Evolutionary conservation across 2,888 invertebrate species (phyloP), one percentile per base, ranked within the genome.

Genomic region (Galeopsomyia nigrocyanea): DNA sequence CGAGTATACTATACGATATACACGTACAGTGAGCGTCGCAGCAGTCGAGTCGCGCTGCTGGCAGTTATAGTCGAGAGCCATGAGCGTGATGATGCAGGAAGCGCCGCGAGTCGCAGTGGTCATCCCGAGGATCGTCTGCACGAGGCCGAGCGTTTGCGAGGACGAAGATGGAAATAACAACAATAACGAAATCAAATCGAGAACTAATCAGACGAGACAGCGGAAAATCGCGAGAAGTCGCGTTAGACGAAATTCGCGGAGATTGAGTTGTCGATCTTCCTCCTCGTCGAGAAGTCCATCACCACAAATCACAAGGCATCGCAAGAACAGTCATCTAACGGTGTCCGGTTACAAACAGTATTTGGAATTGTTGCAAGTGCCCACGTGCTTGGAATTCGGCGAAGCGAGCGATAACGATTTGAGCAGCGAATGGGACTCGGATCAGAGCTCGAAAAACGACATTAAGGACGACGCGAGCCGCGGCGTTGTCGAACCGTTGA

Each of bases 381-480:
- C 94, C 0, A 58, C 78, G 61, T 60, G 65, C 57, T 0, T 63
- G 75, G 96, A 96, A 82, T 96, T 94, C 85, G 95, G 94, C 16
- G 95, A 95, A 82, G 94, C 95, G n/a, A 94, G 94, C 78, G 95
- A 94, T 83, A 96, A 96, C 86, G 96, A 96, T 86, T 90, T 96
- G 75, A 95, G 95, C 85, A 95, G 95, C 16, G 96, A 96, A 83
- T 96, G 96, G 95, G 95, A 96, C 83, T 95, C 94, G 1, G 95
- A 95, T 86, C 78, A 85, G 69, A 69, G 79, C 79, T 16, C 39
- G 26, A 72, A 63, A 13, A 22, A 79, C 65, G 26, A 76, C 55
- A 73, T n/a, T n/a, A n/a, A 70, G 47, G 69, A 56, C 6, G 50
- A 66, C 9, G 5, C 26, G 26, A 2, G 26, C 26, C 26, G 26